A percentile compares a stretch with the other conserved stretches of the same genome.
phyloP scores from a whole-genome alignment of 2,797 vertebrate species.

The Coccyzus lansbergi region DNA sequence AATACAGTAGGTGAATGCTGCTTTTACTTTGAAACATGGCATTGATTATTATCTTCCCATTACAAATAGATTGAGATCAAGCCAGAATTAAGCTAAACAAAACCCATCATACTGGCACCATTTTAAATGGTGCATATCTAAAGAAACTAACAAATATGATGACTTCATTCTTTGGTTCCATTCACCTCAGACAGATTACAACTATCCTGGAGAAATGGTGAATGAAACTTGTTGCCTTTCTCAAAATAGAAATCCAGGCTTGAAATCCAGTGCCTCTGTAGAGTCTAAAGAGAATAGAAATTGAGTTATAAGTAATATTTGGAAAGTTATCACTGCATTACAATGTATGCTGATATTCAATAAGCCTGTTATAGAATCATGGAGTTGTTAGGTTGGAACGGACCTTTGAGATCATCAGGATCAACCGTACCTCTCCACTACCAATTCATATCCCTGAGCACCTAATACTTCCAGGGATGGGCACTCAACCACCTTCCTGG shows the following conservation, averaged over 20 bases:
- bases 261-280: neutral
- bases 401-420: too few species aligned
- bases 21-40: neutral
- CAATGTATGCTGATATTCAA: neutral
- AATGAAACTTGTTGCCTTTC: neutral
- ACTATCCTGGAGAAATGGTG: neutral
- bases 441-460: too few species aligned
- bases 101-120: neutral
- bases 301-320: neutral
- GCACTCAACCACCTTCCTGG: too few species aligned
- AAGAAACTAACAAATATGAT: neutral
- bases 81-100: neutral
- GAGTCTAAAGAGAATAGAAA: neutral
- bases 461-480: too few species aligned
- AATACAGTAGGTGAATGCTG: neutral
- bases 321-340: neutral
- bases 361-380: neutral
- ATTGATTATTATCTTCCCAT: neutral
- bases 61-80: neutral
- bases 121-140: fast-evolving
- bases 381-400: too few species aligned
- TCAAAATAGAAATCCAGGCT: neutral
- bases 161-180: neutral
- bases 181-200: neutral
- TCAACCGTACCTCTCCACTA: too few species aligned